Base-by-base conservation (phyloP, 2,113 vertebrate species). In the Microcebus lehilahytsara region DNA sequence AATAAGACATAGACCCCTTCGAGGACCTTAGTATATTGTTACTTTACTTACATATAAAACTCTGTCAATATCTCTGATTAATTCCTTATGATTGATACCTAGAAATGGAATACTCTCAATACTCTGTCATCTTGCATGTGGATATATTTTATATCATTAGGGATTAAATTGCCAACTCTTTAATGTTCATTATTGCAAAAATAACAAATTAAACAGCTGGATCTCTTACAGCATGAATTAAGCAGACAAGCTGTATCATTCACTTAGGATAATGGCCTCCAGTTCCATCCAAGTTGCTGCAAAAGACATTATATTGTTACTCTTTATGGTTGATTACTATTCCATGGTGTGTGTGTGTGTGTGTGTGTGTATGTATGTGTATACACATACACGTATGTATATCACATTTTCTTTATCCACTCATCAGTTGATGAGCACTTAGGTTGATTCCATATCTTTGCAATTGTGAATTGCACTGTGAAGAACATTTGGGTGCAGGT, bases 71-170 rank as follows among this genome's bases (percentile, higher is more conserved):
- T 85, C 37, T 80, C 37, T 89, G 27, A 85, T 89, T 46, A 58
- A 95, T 34, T 95, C 53, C 40, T 95, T 83, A 83, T 85, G 32
- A 81, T 30, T 85, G 78, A 93, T 85, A 69, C 16, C n/a, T 58
- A 34, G 72, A 92, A 77, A 60, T 78, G 9, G 46, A 95, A 91
- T 77, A 37, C 32, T 58, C 27, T 87, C 25, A 40, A 25, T 83
- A 90, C 27, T 1, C 25, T 72, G 25, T 83, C 49, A 89, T 88
- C 40, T 93, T 37, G 20, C 34, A 71, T 20, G 7, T n/a, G 34
- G 6, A 67, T 67, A 51, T 80, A 74, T 20, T 93, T 75, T 71
- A 51, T 14, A 19, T 81, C 66, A 49, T 74, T 81, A n/a, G 49
- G 10, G 66, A 75, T 80, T 72, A 87, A 91, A 86, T 23, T 83